Percentiles rank a stretch among this genome's conserved stretches.
Conservation (phyloP, 2,888 invertebrate species). For the Pseudanteris insignis region DNA sequence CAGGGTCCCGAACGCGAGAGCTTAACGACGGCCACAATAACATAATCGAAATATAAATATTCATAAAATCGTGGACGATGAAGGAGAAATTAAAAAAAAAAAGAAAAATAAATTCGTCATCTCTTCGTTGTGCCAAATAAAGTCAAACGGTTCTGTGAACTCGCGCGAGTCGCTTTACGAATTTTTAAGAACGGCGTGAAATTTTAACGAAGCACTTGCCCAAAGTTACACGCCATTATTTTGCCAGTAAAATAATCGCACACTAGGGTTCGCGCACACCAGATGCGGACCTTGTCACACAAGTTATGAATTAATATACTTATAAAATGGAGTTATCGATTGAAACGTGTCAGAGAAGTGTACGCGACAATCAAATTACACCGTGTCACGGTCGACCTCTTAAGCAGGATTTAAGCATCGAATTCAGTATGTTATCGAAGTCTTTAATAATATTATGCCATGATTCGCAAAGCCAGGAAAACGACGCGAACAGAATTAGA, state of each 20-base stretch:
- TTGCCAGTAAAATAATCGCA: too few relatives aligned
- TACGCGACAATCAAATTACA: slow-evolving; percentile 36
- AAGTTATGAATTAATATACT: slow-evolving; percentile 31
- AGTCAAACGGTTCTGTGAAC: too few relatives aligned
- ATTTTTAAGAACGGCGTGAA: slow-evolving; percentile 7
- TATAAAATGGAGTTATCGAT: slow-evolving; percentile 42
- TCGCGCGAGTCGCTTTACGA: slow-evolving; percentile 2
- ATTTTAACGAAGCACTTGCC: neutral
- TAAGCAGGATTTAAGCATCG: slow-evolving; percentile 30
- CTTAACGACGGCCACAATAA: too few relatives aligned
- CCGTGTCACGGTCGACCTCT: slow-evolving; percentile 24
- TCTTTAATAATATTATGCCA: slow-evolving; percentile 13
- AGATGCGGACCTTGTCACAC: slow-evolving; percentile 16
- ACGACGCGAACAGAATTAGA: too few relatives aligned
- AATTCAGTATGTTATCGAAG: slow-evolving; percentile 17
- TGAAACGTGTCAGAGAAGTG: slow-evolving; percentile 22
- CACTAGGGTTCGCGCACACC: too few relatives aligned
- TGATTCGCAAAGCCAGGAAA: neutral
- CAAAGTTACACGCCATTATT: too few relatives aligned
- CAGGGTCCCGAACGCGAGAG: too few relatives aligned
- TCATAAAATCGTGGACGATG: too few relatives aligned
- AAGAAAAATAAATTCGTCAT: too few relatives aligned
- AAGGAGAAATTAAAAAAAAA: too few relatives aligned
- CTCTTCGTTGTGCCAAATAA: too few relatives aligned
- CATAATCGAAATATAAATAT: too few relatives aligned